A percentile compares a stretch with the other conserved stretches of the same genome.
These are phyloP conservation scores for Caenorhabditis imperialis DNA, from an alignment of 2,888 invertebrate species.

Conservation along the genomic window DNA sequence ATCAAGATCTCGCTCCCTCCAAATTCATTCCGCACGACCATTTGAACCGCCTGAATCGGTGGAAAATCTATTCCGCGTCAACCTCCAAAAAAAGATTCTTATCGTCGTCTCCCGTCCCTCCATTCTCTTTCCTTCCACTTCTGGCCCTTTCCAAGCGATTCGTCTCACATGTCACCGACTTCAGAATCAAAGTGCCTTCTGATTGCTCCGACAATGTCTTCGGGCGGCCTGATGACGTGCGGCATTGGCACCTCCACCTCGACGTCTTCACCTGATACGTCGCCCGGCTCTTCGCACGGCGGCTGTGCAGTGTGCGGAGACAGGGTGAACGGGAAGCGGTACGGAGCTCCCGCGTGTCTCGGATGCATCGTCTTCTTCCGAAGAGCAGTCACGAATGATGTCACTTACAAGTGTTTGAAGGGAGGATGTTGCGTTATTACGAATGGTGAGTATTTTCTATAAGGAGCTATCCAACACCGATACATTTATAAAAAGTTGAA, in stretches of 20 bases:
- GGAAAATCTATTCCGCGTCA: too few species aligned
- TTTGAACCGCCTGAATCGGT: too few species aligned
- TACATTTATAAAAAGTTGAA: background rate
- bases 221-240: conserved; percentile 27
- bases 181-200: conserved; percentile 27
- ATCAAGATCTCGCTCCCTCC: background rate
- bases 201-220: conserved; percentile 7
- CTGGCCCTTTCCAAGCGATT: background rate
- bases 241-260: conserved; percentile 15
- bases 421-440: conserved; percentile 58
- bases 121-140: background rate
- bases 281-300: conserved; percentile 25
- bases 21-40: background rate
- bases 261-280: conserved; percentile 10
- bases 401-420: conserved; percentile 61
- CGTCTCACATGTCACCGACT: conserved; percentile 1
- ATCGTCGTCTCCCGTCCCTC: background rate
- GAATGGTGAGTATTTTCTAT: conserved; percentile 47
- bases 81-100: conserved; percentile 1
- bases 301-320: conserved; percentile 66
- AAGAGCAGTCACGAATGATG: conserved; percentile 62
- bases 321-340: conserved; percentile 59
- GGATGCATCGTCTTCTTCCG: conserved; percentile 68
- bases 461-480: too few species aligned
- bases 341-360: conserved; percentile 67